These are phyloP conservation scores for Notamacropus eugenii DNA, from an alignment of 2,797 vertebrate genomes.

Conservation along the genomic window DNA sequence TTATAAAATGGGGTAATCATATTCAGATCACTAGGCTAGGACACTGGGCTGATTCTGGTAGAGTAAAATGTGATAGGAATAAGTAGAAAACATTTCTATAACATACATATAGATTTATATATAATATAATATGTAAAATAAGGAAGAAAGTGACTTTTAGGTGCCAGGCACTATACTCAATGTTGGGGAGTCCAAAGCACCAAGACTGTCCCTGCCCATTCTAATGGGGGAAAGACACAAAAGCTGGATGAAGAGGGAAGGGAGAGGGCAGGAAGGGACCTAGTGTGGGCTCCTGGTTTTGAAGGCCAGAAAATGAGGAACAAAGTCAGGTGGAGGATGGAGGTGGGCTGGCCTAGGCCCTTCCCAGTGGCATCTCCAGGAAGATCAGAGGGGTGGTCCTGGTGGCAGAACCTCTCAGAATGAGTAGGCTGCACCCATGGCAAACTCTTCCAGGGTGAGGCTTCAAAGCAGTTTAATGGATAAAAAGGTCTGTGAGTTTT, in stretches of 20 bases:
- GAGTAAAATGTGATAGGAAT: neutral
- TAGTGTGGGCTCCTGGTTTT: too few relatives aligned
- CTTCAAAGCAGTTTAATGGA: neutral
- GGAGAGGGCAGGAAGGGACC: neutral
- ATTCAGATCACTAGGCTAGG: neutral
- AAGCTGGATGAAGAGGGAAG: too few relatives aligned
- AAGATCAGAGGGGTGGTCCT: neutral
- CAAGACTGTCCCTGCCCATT: neutral
- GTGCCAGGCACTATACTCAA: neutral
- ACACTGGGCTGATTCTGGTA: neutral
- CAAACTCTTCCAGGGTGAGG: neutral
- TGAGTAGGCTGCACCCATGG: too few relatives aligned
- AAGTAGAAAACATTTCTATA: neutral
- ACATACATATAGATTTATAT: neutral
- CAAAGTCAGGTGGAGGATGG: neutral
- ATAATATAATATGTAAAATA: neutral
- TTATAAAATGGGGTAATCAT: neutral
- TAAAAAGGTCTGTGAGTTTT: neutral
- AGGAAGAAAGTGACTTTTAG: neutral
- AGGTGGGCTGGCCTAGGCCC: too few relatives aligned
- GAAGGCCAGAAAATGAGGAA: too few relatives aligned
- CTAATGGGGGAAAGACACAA: too few relatives aligned
- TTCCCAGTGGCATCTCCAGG: neutral
- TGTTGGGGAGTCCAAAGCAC: neutral
- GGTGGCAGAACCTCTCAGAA: too few relatives aligned